phyloP scores from a whole-genome alignment of 2,888 invertebrate genomes.

The Eudasyphora cyanicolor region DNA sequence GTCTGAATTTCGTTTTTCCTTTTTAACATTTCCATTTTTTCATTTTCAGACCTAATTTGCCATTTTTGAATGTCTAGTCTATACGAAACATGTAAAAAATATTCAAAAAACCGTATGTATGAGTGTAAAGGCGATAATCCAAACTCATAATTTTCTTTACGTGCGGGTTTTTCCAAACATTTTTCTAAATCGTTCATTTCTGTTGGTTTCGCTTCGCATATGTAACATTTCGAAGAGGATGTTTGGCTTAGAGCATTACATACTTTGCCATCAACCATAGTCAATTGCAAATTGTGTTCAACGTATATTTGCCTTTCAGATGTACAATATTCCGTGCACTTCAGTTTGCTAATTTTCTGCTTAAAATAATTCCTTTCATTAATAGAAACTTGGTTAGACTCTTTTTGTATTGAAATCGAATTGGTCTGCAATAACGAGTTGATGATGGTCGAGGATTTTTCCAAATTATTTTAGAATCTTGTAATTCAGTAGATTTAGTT shows the following conservation, averaged over 20 bases:
- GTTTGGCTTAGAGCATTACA: constrained; percentile 61
- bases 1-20: background rate
- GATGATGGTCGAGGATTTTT: constrained; percentile 46
- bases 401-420: constrained; percentile 47
- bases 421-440: constrained; percentile 41
- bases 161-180: no score
- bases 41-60: background rate
- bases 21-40: background rate
- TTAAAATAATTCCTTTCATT: constrained; percentile 48
- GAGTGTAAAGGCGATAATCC: no score
- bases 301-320: constrained; percentile 6
- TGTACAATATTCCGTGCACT: constrained; percentile 38
- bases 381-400: constrained; percentile 36
- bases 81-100: constrained; percentile 45
- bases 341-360: constrained; percentile 63
- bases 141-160: no score
- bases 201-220: constrained; percentile 53
- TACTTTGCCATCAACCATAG: constrained; percentile 62
- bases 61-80: no score
- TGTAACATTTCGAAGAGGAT: no score
- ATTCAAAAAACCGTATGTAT: no score
- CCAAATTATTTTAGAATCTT: constrained; percentile 47
- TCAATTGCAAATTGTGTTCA: constrained; percentile 54
- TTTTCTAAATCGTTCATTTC: constrained; percentile 51
- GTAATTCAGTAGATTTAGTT: constrained; percentile 26